These are phyloP conservation scores for Cantharis nigra DNA, from an alignment of 2,888 invertebrate genomes.

Conservation along the genomic window DNA sequence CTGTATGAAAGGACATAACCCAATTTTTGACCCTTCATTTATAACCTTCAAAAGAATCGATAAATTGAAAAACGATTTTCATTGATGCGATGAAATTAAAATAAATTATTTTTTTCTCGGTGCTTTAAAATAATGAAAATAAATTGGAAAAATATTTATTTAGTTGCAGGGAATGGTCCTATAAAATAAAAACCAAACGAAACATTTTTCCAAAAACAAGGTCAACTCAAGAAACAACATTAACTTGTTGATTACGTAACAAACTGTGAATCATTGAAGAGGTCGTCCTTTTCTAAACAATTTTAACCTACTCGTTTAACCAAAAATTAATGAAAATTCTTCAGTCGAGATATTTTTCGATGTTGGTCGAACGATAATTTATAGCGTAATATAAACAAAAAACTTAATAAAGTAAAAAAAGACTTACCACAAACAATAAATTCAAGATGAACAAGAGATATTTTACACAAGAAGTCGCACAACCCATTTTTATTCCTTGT, in stretches of 20 bases:
- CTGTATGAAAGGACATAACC: neutral
- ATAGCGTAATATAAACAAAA: neutral
- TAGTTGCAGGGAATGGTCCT: neutral
- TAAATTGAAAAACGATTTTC: neutral
- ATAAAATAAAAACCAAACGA: neutral
- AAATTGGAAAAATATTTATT: neutral
- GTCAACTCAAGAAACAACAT: neutral
- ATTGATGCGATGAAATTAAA: neutral
- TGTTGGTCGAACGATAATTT: neutral
- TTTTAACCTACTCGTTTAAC: neutral
- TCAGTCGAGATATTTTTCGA: too few relatives aligned
- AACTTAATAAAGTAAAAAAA: neutral
- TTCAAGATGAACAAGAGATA: conserved; percentile 37
- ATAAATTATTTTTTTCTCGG: neutral
- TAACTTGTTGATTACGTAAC: neutral
- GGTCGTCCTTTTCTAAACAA: neutral
- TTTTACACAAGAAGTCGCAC: conserved; percentile 35
- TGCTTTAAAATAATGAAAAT: neutral
- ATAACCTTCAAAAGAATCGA: neutral
- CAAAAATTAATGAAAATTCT: neutral
- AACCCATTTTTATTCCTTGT: conserved; percentile 27
- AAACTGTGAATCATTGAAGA: neutral
- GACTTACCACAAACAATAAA: conserved; percentile 71
- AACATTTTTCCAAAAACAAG: neutral
- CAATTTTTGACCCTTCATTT: neutral